Percentiles rank a stretch among this genome's conserved stretches.
These are phyloP conservation scores for Alviniconcha marisindica DNA, from an alignment of 1,140 invertebrate species.

Conservation along the genomic window DNA sequence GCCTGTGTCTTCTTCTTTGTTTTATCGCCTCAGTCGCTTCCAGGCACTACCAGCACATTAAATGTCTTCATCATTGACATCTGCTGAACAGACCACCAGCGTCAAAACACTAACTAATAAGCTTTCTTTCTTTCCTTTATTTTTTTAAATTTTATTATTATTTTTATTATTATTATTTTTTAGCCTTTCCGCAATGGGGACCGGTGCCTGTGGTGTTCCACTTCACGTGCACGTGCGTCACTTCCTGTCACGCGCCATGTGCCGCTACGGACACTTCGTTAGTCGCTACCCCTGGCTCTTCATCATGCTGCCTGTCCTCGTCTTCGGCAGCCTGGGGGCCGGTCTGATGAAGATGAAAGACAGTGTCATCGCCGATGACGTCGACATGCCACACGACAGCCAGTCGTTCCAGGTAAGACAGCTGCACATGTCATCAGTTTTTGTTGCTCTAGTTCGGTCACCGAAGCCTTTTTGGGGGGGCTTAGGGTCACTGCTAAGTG, in stretches of 20 bases:
- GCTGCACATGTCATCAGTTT: too few relatives aligned
- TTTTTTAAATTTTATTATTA: background rate
- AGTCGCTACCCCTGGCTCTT: slow-evolving; percentile 19
- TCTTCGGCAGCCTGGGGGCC: slow-evolving; percentile 19
- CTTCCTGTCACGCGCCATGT: slow-evolving; percentile 12
- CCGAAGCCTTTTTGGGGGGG: too few relatives aligned
- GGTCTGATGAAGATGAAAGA: background rate
- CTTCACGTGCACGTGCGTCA: background rate
- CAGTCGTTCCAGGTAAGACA: background rate
- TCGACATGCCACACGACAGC: slow-evolving; percentile 9
- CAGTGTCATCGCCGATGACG: background rate
- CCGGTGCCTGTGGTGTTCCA: background rate
- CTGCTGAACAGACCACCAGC: too few relatives aligned
- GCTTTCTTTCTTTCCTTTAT: background rate
- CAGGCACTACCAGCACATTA: too few relatives aligned
- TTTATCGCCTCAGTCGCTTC: too few relatives aligned
- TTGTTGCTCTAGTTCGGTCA: too few relatives aligned
- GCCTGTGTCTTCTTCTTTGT: too few relatives aligned
- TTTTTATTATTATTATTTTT: background rate
- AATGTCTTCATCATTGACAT: too few relatives aligned
- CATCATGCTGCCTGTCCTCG: slow-evolving; percentile 14
- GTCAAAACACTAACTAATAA: background rate
- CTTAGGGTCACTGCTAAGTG: too few relatives aligned
- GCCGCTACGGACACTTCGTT: slow-evolving; percentile 28
- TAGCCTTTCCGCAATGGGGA: background rate